phyloP scores from a whole-genome alignment of 2,113 vertebrate species.

The Nestor notabilis region DNA sequence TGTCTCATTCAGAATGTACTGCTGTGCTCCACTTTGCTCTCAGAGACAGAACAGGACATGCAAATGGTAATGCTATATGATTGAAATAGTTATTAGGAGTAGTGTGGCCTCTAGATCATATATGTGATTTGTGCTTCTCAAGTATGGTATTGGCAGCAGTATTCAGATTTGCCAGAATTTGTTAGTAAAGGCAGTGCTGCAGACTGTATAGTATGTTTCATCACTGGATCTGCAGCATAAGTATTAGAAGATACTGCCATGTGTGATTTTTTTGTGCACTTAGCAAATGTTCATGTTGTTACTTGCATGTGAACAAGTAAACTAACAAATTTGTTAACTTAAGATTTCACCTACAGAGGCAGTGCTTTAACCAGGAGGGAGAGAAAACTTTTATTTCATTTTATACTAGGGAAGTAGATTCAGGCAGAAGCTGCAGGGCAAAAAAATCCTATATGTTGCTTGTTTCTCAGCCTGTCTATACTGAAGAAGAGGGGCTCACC shows the following conservation, averaged over 20 bases:
- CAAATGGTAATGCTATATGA: not conserved
- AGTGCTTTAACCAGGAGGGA: not conserved
- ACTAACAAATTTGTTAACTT: not conserved
- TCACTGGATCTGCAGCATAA: not conserved
- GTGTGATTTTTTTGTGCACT: not conserved
- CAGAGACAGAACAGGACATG: not conserved
- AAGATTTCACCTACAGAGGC: not conserved
- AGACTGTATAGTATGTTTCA: not conserved
- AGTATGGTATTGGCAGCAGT: not conserved
- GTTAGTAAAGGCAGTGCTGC: not conserved
- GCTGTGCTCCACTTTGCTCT: not conserved
- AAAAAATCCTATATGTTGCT: rapidly evolving
- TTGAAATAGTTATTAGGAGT: not conserved
- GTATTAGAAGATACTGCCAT: not conserved
- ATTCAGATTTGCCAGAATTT: not conserved
- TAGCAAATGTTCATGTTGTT: not conserved
- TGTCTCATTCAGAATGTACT: not conserved
- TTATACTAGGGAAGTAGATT: not conserved
- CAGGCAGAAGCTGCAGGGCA: not conserved
- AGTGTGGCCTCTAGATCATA: not conserved
- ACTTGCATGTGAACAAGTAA: not conserved
- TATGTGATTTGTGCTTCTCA: not conserved
- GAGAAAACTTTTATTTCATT: not conserved
- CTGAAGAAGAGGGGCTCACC: not conserved
- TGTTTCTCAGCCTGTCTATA: not conserved